Percentiles rank a stretch among this genome's conserved stretches.
phyloP scores from a whole-genome alignment of 2,113 vertebrate species.

The Ornithorhynchus anatinus region DNA sequence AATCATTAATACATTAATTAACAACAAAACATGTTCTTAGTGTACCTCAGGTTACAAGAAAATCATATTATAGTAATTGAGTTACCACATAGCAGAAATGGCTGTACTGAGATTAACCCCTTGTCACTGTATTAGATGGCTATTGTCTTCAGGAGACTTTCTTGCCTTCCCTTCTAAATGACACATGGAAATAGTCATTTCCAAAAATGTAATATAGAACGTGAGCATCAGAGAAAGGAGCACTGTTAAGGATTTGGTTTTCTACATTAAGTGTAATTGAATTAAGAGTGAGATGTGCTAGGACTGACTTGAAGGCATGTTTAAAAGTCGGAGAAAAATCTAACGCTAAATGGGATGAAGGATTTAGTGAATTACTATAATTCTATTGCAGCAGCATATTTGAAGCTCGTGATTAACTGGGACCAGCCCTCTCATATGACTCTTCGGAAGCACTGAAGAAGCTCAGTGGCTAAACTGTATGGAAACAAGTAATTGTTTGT shows the following conservation, averaged over 20 bases:
- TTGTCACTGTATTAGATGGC: too few species aligned
- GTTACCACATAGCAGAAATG: too few species aligned
- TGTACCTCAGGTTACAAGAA: too few species aligned
- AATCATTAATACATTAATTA: too few species aligned
- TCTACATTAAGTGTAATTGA: not conserved
- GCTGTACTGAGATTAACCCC: too few species aligned
- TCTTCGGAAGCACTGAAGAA: not conserved
- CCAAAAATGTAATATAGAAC: not conserved
- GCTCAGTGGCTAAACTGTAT: not conserved
- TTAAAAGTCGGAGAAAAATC: not conserved
- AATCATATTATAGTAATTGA: too few species aligned
- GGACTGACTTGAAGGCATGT: not conserved
- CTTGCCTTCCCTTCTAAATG: too few species aligned
- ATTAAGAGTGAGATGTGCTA: not conserved
- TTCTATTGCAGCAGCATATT: not conserved
- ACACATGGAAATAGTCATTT: too few species aligned
- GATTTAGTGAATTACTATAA: not conserved
- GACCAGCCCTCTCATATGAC: not conserved
- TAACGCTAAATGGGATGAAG: conserved; percentile 6
- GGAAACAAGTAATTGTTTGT: not conserved
- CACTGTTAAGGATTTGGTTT: not conserved
- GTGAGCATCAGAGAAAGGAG: not conserved
- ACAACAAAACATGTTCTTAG: too few species aligned
- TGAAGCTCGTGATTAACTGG: not conserved
- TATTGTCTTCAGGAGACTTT: too few species aligned